Evolutionary conservation across 2,888 invertebrate genomes (phyloP), one percentile per base, ranked within the genome.

Genomic region (Scaptomyza tumidula): DNA sequence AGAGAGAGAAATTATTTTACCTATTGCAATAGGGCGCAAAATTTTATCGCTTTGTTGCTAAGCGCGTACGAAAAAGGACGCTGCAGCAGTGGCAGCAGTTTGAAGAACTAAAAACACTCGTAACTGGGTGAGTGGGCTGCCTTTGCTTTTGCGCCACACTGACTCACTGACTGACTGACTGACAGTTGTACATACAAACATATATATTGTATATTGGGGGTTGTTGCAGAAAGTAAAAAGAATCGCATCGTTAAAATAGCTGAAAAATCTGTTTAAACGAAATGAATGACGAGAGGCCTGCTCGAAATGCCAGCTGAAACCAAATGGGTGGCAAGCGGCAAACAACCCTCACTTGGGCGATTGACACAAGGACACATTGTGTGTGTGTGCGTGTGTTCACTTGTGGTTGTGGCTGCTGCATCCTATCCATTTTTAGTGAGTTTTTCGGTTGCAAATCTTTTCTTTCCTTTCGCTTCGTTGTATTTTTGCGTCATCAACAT

Each of bases 41-140:
- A 81, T 79, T 87, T 87, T 69, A 79, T 79, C 75, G 89, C 77
- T 35, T 85, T 86, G 85, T 86, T 86, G 89, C 85, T 70, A 86
- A 61, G 85, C 77, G 72, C 48, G 37, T 24, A 52, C 44, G n/a
- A n/a, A 45, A 56, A 33, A 60, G 37, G 48, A 44, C 55, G 14
- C 14, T 7, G 37, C 37, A 39, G 37, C 37, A 39, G 37, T 6
- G 3, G 37, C 37, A 14, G 37, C 45, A 14, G 44, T 43, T 39
- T 52, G 54, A 54, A 75, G 82, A 64, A 86, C 78, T 37, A 37
- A 35, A 35, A 35, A 55, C 72, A 69, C 79, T 75, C 82, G 75
- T 86, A 85, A 87, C 86, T 86, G 89, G 85, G 85, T 86, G 89
- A 86, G 83, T 89, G 89, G 85, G 89, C 80, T 88, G 89, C 50